Percentiles rank a stretch among this genome's conserved stretches.
Conservation (phyloP, 2,797 vertebrate species). For the Neoniphon sammara region DNA sequence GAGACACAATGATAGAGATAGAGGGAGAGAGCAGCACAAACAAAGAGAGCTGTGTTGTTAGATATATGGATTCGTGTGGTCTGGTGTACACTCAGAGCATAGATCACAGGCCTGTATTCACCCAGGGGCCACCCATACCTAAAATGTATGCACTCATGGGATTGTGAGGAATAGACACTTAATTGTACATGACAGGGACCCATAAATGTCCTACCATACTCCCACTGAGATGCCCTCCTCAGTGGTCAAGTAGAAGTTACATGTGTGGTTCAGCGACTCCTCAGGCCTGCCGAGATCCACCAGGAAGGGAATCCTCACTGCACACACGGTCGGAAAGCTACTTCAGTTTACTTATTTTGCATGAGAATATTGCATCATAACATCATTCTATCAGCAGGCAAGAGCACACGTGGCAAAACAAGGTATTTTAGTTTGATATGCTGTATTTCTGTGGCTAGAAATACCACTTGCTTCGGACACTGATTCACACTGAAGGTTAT, state of each 20-base stretch:
- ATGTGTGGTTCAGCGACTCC: conserved; percentile 80
- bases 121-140: conserved; percentile 27
- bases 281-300: conserved; percentile 80
- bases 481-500: neutral
- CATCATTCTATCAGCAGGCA: too few relatives aligned
- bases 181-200: conserved; percentile 15
- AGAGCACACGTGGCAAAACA: too few relatives aligned
- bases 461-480: too few relatives aligned
- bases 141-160: conserved; percentile 9
- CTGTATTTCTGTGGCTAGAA: too few relatives aligned
- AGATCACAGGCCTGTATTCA: conserved; percentile 4
- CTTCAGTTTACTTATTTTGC: neutral
- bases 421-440: too few relatives aligned
- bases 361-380: neutral
- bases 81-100: conserved; percentile 24
- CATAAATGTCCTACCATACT: conserved; percentile 81
- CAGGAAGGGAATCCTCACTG: conserved; percentile 80
- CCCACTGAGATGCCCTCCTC: conserved; percentile 82
- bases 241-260: conserved; percentile 82
- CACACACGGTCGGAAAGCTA: conserved; percentile 49
- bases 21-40: conserved; percentile 20
- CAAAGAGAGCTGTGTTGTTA: conserved; percentile 28
- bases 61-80: conserved; percentile 9
- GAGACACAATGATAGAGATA: conserved; percentile 46
- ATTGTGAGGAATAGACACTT: conserved; percentile 5